phyloP scores from a whole-genome alignment of 1,140 invertebrate species.

The Drosophila oshimai region DNA sequence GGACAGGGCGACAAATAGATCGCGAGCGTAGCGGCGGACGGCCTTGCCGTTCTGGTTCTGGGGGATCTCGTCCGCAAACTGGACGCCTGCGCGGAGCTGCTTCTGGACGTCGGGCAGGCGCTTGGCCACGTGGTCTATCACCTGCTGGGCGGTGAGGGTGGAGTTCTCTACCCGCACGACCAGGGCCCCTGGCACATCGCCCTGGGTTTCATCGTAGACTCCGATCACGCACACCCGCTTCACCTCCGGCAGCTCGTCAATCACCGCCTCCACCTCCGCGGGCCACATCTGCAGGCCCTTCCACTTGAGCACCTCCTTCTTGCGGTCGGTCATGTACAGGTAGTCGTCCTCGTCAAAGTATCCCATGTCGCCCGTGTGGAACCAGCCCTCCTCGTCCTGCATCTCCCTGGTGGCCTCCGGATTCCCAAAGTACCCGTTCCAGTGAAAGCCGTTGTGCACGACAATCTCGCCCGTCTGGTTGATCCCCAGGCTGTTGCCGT shows the following conservation, averaged over 20 bases:
- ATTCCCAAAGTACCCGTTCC: constrained; percentile 83
- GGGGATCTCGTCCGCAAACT: constrained; percentile 85
- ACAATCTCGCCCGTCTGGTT: constrained; percentile 81
- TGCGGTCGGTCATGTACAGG: constrained; percentile 87
- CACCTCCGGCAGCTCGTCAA: constrained; percentile 46
- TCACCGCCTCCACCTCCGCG: constrained; percentile 57
- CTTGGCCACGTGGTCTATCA: constrained; percentile 52
- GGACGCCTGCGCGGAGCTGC: constrained; percentile 84
- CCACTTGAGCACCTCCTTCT: constrained; percentile 92
- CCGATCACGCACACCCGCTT: constrained; percentile 65
- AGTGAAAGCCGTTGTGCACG: constrained; percentile 56
- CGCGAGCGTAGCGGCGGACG: constrained; percentile 83
- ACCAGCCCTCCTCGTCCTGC: constrained; percentile 86
- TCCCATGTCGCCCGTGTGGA: constrained; percentile 89
- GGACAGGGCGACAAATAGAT: constrained; percentile 55
- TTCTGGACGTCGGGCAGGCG: constrained; percentile 82
- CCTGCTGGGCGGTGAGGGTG: constrained; percentile 39
- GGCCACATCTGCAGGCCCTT: constrained; percentile 74
- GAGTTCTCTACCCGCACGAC: constrained; percentile 28
- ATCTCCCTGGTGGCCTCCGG: constrained; percentile 84
- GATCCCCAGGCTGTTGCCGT: constrained; percentile 50
- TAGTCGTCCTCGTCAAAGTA: constrained; percentile 87
- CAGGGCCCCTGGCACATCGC: constrained; percentile 55
- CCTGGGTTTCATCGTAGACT: constrained; percentile 37
- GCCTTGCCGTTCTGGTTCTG: constrained; percentile 87